phyloP scores from a whole-genome alignment of 2,113 vertebrate genomes.

The Mionectes macconnelli region DNA sequence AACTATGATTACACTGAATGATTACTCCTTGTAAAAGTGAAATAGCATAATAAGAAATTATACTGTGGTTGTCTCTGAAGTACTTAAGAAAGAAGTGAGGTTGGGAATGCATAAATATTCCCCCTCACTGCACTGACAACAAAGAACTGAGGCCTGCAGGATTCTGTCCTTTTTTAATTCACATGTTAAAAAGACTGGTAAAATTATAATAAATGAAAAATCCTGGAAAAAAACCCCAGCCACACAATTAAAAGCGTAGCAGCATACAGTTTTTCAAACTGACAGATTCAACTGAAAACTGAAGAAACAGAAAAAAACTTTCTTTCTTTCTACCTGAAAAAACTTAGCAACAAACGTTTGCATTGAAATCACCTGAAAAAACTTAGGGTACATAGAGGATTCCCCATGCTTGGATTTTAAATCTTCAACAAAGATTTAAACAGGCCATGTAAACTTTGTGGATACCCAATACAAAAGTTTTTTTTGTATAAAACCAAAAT shows the following conservation, averaged over 20 bases:
- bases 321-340: not conserved
- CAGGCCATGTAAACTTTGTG: not conserved
- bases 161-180: not conserved
- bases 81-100: not conserved
- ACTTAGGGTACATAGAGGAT: not conserved
- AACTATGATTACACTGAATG: not conserved
- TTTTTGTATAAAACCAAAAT: not conserved
- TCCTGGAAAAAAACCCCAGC: rapidly evolving
- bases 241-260: not conserved
- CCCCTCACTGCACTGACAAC: not conserved
- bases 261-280: not conserved
- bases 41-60: not conserved
- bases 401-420: not conserved
- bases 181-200: not conserved
- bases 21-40: not conserved
- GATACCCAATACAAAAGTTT: not conserved
- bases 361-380: not conserved
- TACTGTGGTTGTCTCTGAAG: not conserved
- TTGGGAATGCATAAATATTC: not conserved
- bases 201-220: not conserved
- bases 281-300: not conserved
- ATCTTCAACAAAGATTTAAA: not conserved
- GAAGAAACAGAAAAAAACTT: not conserved
- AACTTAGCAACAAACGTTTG: not conserved
- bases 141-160: not conserved